Percentiles rank a stretch among this genome's conserved stretches.
These are phyloP conservation scores for Holothuria glaberrima DNA, from an alignment of 35 echinoderm and acorn worm genomes.

Conservation along the genomic window DNA sequence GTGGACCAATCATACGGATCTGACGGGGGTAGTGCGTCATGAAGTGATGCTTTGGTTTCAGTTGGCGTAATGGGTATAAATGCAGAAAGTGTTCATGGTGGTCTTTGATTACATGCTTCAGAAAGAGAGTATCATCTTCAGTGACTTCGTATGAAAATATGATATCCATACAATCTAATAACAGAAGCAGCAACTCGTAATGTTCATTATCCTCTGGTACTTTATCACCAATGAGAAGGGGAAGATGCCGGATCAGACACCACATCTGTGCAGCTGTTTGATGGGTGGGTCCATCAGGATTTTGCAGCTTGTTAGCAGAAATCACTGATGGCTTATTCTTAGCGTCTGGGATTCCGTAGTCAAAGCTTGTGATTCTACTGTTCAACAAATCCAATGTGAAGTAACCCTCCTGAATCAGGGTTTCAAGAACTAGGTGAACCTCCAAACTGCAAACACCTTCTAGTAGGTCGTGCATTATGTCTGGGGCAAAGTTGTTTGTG, in stretches of 20 bases:
- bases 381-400: constrained; percentile 36
- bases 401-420: not conserved
- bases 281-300: constrained; percentile 19
- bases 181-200: constrained; percentile 26
- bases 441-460: constrained; percentile 61
- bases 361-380: constrained; percentile 61
- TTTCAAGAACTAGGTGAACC: constrained; percentile 9
- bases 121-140: constrained; percentile 16
- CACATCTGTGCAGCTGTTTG: constrained; percentile 63
- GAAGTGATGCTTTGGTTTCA: constrained; percentile 59
- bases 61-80: not conserved
- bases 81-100: constrained; percentile 40
- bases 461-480: constrained; percentile 63
- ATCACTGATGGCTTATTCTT: constrained; percentile 34
- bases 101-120: constrained; percentile 49
- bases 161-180: constrained; percentile 59
- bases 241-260: constrained; percentile 42
- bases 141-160: constrained; percentile 48
- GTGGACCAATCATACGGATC: not conserved
- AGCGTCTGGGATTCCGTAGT: constrained; percentile 31
- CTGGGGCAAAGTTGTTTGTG: constrained; percentile 20
- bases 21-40: constrained; percentile 60
- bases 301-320: not conserved
- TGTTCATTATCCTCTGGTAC: constrained; percentile 52
- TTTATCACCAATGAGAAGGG: constrained; percentile 48